Percentiles rank a stretch among this genome's conserved stretches.
Conservation (phyloP, 2,888 invertebrate species). For the Aporophyla nigra region DNA sequence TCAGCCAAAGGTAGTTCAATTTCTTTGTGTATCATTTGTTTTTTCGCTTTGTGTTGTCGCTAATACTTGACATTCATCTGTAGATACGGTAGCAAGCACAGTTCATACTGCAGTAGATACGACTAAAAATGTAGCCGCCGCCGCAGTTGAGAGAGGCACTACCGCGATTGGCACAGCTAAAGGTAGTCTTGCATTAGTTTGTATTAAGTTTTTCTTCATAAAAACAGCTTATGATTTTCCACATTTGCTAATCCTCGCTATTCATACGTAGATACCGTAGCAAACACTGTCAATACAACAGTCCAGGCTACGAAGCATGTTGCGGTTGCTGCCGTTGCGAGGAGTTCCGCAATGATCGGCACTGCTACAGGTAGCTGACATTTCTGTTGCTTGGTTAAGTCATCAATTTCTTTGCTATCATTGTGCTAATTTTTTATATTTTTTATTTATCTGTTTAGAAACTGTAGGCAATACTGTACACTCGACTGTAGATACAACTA, state of each 20-base stretch:
- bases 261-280: slow-evolving; percentile 48
- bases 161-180: slow-evolving; percentile 25
- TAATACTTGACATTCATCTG: not conserved
- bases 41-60: slow-evolving; percentile 19
- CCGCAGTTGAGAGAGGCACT: slow-evolving; percentile 17
- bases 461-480: slow-evolving; percentile 74
- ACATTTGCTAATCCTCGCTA: slow-evolving; percentile 21
- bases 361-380: slow-evolving; percentile 62
- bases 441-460: slow-evolving; percentile 64
- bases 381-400: slow-evolving; percentile 16
- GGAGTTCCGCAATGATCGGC: slow-evolving; percentile 69
- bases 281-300: slow-evolving; percentile 67
- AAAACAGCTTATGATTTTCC: slow-evolving; percentile 1
- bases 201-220: not conserved
- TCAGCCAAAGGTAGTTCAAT: slow-evolving; percentile 65
- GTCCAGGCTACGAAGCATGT: slow-evolving; percentile 76
- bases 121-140: slow-evolving; percentile 32
- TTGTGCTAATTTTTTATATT: slow-evolving; percentile 47
- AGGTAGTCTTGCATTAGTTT: slow-evolving; percentile 33
- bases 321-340: slow-evolving; percentile 71
- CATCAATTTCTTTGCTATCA: slow-evolving; percentile 18
- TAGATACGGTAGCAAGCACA: slow-evolving; percentile 30
- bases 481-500: slow-evolving; percentile 76
- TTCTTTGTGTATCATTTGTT: not conserved
- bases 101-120: slow-evolving; percentile 30